phyloP scores from a whole-genome alignment of 2,888 invertebrate species.

The Proisotoma minuta region DNA sequence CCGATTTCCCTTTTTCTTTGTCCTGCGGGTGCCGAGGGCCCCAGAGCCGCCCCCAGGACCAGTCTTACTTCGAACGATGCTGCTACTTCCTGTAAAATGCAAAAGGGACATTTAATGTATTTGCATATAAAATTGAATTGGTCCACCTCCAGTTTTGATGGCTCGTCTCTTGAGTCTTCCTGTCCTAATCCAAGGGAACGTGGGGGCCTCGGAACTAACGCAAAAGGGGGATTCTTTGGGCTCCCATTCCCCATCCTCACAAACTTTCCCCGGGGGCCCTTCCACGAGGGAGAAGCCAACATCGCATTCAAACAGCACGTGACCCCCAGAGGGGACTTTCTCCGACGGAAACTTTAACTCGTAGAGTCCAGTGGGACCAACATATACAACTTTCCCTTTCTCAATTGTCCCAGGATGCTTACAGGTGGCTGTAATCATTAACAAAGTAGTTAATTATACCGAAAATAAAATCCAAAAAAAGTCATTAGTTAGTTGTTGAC shows the following conservation, averaged over 20 bases:
- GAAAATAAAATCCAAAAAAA: not conserved
- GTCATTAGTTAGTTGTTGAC: slow-evolving; percentile 4
- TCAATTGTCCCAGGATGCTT: slow-evolving; percentile 87
- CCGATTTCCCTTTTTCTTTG: slow-evolving; percentile 26
- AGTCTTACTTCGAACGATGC: slow-evolving; percentile 25
- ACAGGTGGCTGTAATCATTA: slow-evolving; percentile 62
- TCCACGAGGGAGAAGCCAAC: slow-evolving; percentile 80
- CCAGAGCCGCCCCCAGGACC: slow-evolving; percentile 31
- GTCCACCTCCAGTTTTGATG: slow-evolving; percentile 34
- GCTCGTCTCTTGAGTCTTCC: slow-evolving; percentile 49
- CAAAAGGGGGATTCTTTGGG: no score
- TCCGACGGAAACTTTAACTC: slow-evolving; percentile 90
- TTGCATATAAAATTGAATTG: not conserved
- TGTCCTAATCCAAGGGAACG: slow-evolving; percentile 72
- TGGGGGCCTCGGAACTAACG: slow-evolving; percentile 77
- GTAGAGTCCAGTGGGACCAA: slow-evolving; percentile 92
- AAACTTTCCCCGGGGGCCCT: slow-evolving; percentile 90
- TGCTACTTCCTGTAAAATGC: not conserved
- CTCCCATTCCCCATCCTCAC: slow-evolving; percentile 90
- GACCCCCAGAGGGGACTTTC: slow-evolving; percentile 83
- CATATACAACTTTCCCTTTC: slow-evolving; percentile 88
- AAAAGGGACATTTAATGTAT: not conserved
- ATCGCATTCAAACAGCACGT: slow-evolving; percentile 93
- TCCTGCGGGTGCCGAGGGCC: slow-evolving; percentile 22
- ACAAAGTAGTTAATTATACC: not conserved